Base-by-base conservation (phyloP, 2,888 invertebrate genomes). In the Synergus umbraculus region DNA sequence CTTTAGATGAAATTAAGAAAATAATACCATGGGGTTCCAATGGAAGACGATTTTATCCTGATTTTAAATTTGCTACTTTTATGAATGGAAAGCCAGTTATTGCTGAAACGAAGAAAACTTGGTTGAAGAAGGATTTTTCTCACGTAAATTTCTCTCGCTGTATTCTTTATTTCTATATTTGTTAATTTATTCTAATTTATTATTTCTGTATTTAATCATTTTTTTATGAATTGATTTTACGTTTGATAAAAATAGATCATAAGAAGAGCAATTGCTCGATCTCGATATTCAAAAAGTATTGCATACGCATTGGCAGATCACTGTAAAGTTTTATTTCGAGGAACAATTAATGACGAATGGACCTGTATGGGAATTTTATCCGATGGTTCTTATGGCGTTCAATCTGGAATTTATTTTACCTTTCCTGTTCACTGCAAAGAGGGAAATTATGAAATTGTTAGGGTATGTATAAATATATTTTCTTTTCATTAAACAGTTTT, bases 1-100 rank as follows among this genome's bases (percentile, higher is more conserved):
- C 76, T 7, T 81, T 83, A 10, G 60, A 60, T n/a, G 82, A 87
- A 22, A 65, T 87, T 7, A 84, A 78, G n/a, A 86, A 87, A 65
- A 63, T 87, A 41, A 86, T 87, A 67, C 79, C 84, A 18, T 87
- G 86, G 86, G 87, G 87, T 10, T 78, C 77, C 0, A 85, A 84
- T 41, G 80, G 82, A 2, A 65, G 13, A 8, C 46, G 66, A n/a
- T 64, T 44, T 10, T 81, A 85, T 49, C 83, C 85, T 0, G 83
- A 86, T 46, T 86, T 83, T 37, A 81, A 79, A 41, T 86, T 82
- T 22, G 58, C 85, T 0, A 81, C n/a, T n/a, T 80, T 86, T 1
- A 49, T n/a, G 0, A 66, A 81, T 15, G 82, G 80, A 0, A 73
- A 64, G 1, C 44, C 65, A 10, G 12, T 86, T 4, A 60, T 37